Percentiles rank a stretch among this genome's conserved stretches.
phyloP scores from a whole-genome alignment of 2,797 vertebrate genomes.

The Muscicapa comitata region DNA sequence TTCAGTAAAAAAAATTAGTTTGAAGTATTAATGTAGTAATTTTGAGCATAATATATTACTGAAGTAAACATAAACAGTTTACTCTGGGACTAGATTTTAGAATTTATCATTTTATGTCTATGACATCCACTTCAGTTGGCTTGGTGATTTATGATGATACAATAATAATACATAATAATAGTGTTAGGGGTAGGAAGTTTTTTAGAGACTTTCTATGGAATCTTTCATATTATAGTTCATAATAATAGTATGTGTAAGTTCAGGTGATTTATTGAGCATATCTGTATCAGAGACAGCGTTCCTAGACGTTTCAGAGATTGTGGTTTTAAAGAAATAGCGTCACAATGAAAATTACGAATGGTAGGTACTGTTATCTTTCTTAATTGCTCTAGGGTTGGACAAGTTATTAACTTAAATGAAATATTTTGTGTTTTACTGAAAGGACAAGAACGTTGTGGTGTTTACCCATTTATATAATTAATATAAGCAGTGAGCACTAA shows the following conservation, averaged over 20 bases:
- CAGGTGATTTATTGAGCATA: not conserved
- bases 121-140: not conserved
- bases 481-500: not conserved
- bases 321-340: not conserved
- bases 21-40: not conserved
- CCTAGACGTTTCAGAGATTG: not conserved
- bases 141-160: not conserved
- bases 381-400: not conserved
- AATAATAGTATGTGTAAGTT: not conserved
- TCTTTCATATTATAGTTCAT: not conserved
- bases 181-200: not conserved
- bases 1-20: not conserved
- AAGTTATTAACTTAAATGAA: not conserved
- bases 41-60: not conserved
- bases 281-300: not conserved
- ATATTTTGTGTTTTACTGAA: not conserved
- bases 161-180: not conserved
- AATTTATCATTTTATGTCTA: not conserved
- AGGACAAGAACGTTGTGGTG: not conserved
- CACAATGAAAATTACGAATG: not conserved
- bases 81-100: not conserved
- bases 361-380: not conserved
- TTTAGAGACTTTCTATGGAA: not conserved
- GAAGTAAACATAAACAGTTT: conserved; percentile 2
- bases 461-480: not conserved